Conservation (phyloP, 2,888 invertebrate species). For the Morpho achilles region DNA sequence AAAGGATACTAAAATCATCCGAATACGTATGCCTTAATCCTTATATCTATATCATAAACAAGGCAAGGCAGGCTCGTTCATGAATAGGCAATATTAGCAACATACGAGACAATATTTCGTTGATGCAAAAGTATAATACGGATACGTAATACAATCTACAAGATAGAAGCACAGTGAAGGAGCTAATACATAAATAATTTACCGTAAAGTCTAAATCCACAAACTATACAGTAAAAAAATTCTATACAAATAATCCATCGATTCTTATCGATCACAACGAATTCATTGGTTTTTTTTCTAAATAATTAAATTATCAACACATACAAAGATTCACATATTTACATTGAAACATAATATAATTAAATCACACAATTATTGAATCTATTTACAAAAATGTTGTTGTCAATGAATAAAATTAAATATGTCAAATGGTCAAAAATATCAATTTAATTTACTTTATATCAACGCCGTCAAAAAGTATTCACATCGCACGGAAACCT, state of each 20-base stretch:
- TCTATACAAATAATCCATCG: constrained; percentile 63
- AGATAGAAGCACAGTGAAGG: constrained; percentile 34
- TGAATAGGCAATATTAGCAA: too few species aligned
- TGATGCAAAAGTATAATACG: constrained; percentile 11
- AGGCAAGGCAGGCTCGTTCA: too few species aligned
- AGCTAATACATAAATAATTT: constrained; percentile 48
- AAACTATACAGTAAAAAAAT: constrained; percentile 67
- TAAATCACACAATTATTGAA: constrained; percentile 59
- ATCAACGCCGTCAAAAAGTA: constrained; percentile 11
- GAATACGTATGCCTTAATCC: too few species aligned
- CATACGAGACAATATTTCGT: constrained; percentile 11
- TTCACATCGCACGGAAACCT: constrained; percentile 29
- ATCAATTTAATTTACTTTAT: constrained; percentile 1
- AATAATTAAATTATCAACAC: constrained; percentile 54
- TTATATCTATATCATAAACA: too few species aligned
- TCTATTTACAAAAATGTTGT: constrained; percentile 58
- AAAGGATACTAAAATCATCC: too few species aligned
- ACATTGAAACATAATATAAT: constrained; percentile 58
- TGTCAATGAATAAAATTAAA: constrained; percentile 32
- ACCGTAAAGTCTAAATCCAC: constrained; percentile 51
- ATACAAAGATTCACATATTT: constrained; percentile 71
- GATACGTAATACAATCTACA: neutral
- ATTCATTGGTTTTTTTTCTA: constrained; percentile 50
- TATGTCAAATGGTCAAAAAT: neutral
- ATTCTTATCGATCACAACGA: constrained; percentile 58